Evolutionary conservation across 2,888 invertebrate species (phyloP).

Genomic region (Eristalis intricaria): DNA sequence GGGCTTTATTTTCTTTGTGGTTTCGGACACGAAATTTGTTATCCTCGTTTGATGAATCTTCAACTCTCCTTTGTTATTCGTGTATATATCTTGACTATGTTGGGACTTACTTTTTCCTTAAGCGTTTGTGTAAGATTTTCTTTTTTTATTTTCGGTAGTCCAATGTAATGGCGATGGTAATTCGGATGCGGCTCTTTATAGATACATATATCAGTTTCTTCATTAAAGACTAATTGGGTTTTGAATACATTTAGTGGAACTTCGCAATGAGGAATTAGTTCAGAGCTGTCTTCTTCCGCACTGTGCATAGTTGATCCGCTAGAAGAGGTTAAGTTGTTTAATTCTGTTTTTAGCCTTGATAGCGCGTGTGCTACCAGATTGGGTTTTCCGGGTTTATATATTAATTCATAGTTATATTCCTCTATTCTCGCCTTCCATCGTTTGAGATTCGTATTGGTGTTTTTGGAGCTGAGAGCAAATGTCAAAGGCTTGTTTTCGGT

Average conservation of each 20-base stretch:
- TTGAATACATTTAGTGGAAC: too few relatives aligned
- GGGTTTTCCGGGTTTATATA: too few relatives aligned
- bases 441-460: too few relatives aligned
- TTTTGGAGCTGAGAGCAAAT: too few relatives aligned
- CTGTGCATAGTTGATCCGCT: neutral
- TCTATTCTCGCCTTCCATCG: too few relatives aligned
- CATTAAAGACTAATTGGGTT: too few relatives aligned
- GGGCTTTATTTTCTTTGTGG: conserved; percentile 37
- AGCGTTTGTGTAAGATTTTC: conserved; percentile 12
- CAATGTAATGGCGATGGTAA: neutral
- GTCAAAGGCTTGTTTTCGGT: conserved; percentile 11
- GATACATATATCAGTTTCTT: too few relatives aligned
- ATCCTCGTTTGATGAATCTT: conserved; percentile 16
- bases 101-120: conserved; percentile 28
- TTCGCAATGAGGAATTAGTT: conserved; percentile 4
- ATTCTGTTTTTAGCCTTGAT: conserved; percentile 1
- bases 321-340: conserved; percentile 16
- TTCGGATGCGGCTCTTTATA: too few relatives aligned
- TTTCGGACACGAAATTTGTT: conserved; percentile 34
- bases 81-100: conserved; percentile 29
- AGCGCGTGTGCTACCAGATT: too few relatives aligned
- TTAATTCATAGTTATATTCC: too few relatives aligned
- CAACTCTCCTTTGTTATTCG: conserved; percentile 6
- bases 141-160: neutral
- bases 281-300: conserved; percentile 1